phyloP scores from a whole-genome alignment of 2,888 invertebrate genomes.

The Melinaea marsaeus region DNA sequence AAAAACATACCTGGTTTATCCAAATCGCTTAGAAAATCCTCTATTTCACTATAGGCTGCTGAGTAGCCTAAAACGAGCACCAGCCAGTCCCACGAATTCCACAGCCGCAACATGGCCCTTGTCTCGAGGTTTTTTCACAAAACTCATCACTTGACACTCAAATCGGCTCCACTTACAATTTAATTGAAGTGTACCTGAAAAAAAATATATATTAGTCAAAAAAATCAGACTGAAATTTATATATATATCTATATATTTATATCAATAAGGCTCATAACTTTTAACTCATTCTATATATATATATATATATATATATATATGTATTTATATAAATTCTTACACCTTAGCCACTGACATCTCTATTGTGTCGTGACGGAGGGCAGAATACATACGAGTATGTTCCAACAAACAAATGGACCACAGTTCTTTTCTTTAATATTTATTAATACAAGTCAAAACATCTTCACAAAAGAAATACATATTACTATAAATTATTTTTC shows the following conservation, averaged over 20 bases:
- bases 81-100: conserved; percentile 64
- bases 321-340: conserved; percentile 14
- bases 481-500: no score
- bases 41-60: conserved; percentile 76
- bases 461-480: no score
- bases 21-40: conserved; percentile 78
- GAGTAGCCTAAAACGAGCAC: conserved; percentile 65
- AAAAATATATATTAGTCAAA: conserved; percentile 9
- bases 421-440: no score
- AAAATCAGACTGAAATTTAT: no score
- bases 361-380: conserved; percentile 30
- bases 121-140: conserved; percentile 50
- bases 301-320: conserved; percentile 14
- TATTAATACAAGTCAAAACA: no score
- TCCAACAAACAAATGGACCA: no score
- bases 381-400: conserved; percentile 17
- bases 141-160: conserved; percentile 45
- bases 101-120: conserved; percentile 42
- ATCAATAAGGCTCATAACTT: conserved; percentile 7
- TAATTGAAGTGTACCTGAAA: conserved; percentile 36
- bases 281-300: conserved; percentile 12
- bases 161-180: conserved; percentile 34
- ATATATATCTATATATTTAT: no score
- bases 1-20: conserved; percentile 78
- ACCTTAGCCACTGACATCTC: conserved; percentile 28